Evolutionary conservation across 2,888 invertebrate genomes (phyloP), one percentile per base, ranked within the genome.

Genomic region (Dynastes tityus): DNA sequence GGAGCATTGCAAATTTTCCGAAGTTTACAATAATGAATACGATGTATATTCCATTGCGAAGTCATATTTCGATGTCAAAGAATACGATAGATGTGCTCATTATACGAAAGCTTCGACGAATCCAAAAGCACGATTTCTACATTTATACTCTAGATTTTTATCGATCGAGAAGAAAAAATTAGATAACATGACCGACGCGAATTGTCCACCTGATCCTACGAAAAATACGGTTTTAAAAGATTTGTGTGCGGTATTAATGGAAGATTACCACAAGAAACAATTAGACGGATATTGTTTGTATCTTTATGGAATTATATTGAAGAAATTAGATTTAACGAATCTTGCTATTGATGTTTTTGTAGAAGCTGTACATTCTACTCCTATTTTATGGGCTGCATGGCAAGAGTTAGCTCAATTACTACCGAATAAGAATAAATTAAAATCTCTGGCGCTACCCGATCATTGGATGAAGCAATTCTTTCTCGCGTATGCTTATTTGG

Each of bases 391-490:
- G 99, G 95, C 97, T 61, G 95, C 98, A 0, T 99, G 99, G 97
- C 91, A 96, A 51, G 98, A 98, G 88, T 89, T 99, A 13, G 95
- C 97, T 0, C 93, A 95, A 8, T 89, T 99, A 1, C 94, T 98
- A 76, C 86, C 87, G 13, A 87, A 88, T 81, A 94, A 94, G 88
- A 95, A 96, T 84, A 95, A 94, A 73, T 86, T 95, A 27, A 91
- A 92, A 79, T 90, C 91, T 2, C 86, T 94, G 3, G 91, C 91
- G 78, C 87, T 95, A 61, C 97, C 98, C 0, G 93, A 94, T 82
- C 97, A 97, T 88, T 99, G 98, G 98, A 97, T 98, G 92, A 95
- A 95, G 88, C 92, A 96, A 82, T 95, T 99, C 86, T 99, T 98
- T 88, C 90, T 95, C 80, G 98, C 95, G 0, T 96, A 97, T 87